Base-by-base conservation (phyloP, 2,113 vertebrate genomes). In the Montifringilla adamsi region DNA sequence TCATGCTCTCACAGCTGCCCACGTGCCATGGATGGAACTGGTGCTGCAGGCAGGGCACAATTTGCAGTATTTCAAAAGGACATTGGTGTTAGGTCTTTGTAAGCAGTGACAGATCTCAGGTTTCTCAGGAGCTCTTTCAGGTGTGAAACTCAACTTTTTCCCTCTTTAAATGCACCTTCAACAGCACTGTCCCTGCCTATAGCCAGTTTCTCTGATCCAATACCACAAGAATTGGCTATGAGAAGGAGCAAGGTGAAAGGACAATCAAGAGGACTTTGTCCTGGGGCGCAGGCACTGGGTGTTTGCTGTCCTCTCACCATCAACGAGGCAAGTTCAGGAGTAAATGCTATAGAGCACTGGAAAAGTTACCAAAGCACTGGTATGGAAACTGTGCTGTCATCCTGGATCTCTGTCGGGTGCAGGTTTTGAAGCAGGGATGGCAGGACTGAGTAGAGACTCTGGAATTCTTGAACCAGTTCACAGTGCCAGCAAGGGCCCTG, bases 181-280 rank as follows among this genome's bases (percentile, higher is more conserved):
- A 13, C 24, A 69, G 22, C 15, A 20, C 9, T 70, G 18, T 50
- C 26, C 26, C 53, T 72, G 53, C 41, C 46, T n/a, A 19, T 1
- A n/a, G 47, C 19, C 60, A 27, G 41, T 17, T 67, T 55, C 85
- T 83, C 47, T 59, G 31, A 26, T 7, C 27, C 23, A 26, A 1
- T 15, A 15, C 21, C 43, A 26, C 28, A 6, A 46, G 58, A 46
- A 26, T 3, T n/a, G 14, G 35, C 72, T 52, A 7, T 1, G 7
- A 35, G 43, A 11, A 59, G 28, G 52, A 84, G 41, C 10, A n/a
- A 73, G 41, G 37, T 69, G 16, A 35, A 19, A 80, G 50, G 7
- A 14, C 20, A 31, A 21, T 10, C 0, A 2, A 58, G 59, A n/a
- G 20, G 33, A 10, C 0, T 0, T 7, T 47, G 64, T 31, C 41